Percentiles rank a stretch among this genome's conserved stretches.
Evolutionary conservation across 2,797 vertebrate species (phyloP).

Genomic region (Catostomus latipinnis): DNA sequence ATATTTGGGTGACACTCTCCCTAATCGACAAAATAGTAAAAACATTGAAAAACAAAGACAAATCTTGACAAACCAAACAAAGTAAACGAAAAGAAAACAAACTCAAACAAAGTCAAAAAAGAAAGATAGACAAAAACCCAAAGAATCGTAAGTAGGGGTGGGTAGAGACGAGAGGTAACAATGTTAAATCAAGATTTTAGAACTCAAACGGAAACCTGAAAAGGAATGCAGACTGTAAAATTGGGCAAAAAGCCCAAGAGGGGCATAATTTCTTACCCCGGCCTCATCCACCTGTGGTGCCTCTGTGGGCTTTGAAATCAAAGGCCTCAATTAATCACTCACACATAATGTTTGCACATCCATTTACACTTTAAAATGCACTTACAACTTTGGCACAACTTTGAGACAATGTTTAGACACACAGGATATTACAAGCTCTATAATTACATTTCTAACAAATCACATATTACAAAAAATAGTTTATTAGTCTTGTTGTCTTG

Average conservation of each 20-base stretch:
- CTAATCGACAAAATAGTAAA: slow-evolving; percentile 55
- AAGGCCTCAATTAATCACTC: slow-evolving; percentile 89
- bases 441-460: slow-evolving; percentile 59
- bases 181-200: slow-evolving; percentile 22
- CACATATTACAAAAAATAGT: slow-evolving; percentile 4
- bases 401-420: background rate
- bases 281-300: slow-evolving; percentile 95
- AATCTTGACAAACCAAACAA: slow-evolving; percentile 64
- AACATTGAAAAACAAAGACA: slow-evolving; percentile 60
- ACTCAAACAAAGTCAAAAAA: slow-evolving; percentile 44
- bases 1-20: slow-evolving; percentile 80
- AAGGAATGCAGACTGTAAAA: slow-evolving; percentile 64
- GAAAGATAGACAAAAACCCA: slow-evolving; percentile 43
- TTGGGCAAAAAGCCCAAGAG: slow-evolving; percentile 62
- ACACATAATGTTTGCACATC: slow-evolving; percentile 17
- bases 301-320: slow-evolving; percentile 99
- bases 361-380: slow-evolving; percentile 57
- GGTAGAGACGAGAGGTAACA: slow-evolving; percentile 43
- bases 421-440: slow-evolving; percentile 17
- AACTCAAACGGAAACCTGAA: slow-evolving; percentile 59
- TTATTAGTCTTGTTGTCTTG: too few relatives aligned
- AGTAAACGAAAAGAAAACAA: slow-evolving; percentile 63
- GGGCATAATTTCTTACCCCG: slow-evolving; percentile 93
- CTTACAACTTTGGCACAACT: slow-evolving; percentile 53
- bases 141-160: slow-evolving; percentile 30